phyloP scores from a whole-genome alignment of 1,140 invertebrate species.

The Charaxes varanes region DNA sequence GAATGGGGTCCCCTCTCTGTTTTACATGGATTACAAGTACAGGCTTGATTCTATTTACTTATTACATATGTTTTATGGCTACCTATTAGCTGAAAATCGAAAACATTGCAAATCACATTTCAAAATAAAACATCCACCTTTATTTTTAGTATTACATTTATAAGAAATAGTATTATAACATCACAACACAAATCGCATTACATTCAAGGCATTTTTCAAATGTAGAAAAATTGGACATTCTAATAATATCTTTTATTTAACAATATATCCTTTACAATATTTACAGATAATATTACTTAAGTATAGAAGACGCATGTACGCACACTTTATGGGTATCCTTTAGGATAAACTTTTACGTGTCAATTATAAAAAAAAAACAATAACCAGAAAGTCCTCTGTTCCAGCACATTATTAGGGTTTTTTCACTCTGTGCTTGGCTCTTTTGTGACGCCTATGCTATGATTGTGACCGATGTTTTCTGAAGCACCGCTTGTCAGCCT shows the following conservation, averaged over 20 bases:
- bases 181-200: slow-evolving; percentile 24
- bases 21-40: too few relatives aligned
- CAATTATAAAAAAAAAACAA: slow-evolving; percentile 5
- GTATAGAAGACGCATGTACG: too few relatives aligned
- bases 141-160: slow-evolving; percentile 14
- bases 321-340: not conserved
- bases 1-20: too few relatives aligned
- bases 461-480: slow-evolving; percentile 82
- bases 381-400: too few relatives aligned
- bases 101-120: not conserved
- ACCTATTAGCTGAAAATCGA: not conserved
- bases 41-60: too few relatives aligned
- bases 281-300: slow-evolving; percentile 11
- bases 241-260: slow-evolving; percentile 13
- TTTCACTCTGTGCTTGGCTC: slow-evolving; percentile 16
- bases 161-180: slow-evolving; percentile 20
- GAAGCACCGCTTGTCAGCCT: slow-evolving; percentile 91
- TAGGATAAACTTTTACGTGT: not conserved
- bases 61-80: too few relatives aligned
- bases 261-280: slow-evolving; percentile 17
- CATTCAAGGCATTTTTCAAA: slow-evolving; percentile 23
- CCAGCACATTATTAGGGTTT: slow-evolving; percentile 8
- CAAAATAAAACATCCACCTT: not conserved
- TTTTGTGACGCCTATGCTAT: slow-evolving; percentile 40
- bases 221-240: slow-evolving; percentile 22